These are phyloP conservation scores for Spilarctia lutea DNA, from an alignment of 2,888 invertebrate genomes.

Conservation along the genomic window DNA sequence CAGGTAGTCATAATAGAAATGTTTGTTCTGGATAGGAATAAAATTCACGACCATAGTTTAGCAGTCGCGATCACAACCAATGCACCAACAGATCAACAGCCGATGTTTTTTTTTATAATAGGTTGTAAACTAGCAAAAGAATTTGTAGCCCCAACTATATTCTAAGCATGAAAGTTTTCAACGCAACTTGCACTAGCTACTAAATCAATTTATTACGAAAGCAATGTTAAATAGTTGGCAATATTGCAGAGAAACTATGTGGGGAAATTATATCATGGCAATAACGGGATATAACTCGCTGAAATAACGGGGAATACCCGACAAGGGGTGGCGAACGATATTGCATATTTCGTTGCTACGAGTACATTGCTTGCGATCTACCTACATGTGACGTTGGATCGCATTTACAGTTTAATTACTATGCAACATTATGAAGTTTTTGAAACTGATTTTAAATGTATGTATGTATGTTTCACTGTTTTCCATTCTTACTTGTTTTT, in stretches of 20 bases:
- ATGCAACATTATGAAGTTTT: neutral
- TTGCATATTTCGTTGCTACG: slow-evolving; percentile 66
- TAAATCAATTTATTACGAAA: slow-evolving; percentile 65
- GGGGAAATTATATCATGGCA: slow-evolving; percentile 66
- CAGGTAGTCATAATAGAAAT: too few relatives aligned
- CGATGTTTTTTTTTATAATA: neutral
- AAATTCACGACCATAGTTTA: neutral
- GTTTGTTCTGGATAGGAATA: too few relatives aligned
- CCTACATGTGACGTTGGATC: slow-evolving; percentile 37
- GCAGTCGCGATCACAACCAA: neutral
- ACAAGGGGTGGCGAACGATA: slow-evolving; percentile 50
- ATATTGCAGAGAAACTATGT: slow-evolving; percentile 68
- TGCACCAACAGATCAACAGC: neutral
- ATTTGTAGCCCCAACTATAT: slow-evolving; percentile 20
- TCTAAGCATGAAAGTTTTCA: slow-evolving; percentile 31
- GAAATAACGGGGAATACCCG: slow-evolving; percentile 60
- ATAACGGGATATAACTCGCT: slow-evolving; percentile 59
- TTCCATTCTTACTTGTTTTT: too few relatives aligned
- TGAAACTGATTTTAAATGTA: neutral
- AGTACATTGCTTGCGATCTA: slow-evolving; percentile 44
- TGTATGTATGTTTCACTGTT: too few relatives aligned
- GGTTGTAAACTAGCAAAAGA: slow-evolving; percentile 2
- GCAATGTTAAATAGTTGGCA: slow-evolving; percentile 73
- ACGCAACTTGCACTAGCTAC: slow-evolving; percentile 37
- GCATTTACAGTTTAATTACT: slow-evolving; percentile 45